Percentiles rank a stretch among this genome's conserved stretches.
Evolutionary conservation across 2,888 invertebrate species (phyloP).

Genomic region (Aphodius granarius): DNA sequence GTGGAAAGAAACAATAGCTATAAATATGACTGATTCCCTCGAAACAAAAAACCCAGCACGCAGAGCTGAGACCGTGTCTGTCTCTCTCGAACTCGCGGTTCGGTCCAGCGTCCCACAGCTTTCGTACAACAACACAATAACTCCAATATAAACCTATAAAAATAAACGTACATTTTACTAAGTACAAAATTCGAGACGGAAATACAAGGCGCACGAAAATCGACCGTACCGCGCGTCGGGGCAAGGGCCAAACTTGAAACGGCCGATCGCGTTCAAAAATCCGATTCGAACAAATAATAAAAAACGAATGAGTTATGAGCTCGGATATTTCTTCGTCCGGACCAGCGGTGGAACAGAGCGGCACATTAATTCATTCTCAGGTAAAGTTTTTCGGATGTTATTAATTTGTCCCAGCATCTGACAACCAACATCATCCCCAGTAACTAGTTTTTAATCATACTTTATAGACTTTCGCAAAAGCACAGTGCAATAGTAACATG

Average conservation of each 20-base stretch:
- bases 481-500: too few relatives aligned
- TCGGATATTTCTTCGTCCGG: conserved; percentile 33
- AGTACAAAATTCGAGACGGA: conserved; percentile 25
- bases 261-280: background rate
- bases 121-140: conserved; percentile 38
- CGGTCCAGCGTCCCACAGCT: conserved; percentile 20
- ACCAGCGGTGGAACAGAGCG: background rate
- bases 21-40: conserved; percentile 31
- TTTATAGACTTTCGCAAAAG: too few relatives aligned
- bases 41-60: conserved; percentile 21
- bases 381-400: background rate
- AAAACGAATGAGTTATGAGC: conserved; percentile 39
- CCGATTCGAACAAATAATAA: conserved; percentile 22
- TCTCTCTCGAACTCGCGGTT: background rate
- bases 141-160: conserved; percentile 38
- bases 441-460: background rate
- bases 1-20: conserved; percentile 33
- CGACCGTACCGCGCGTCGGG: background rate
- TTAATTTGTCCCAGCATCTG: background rate
- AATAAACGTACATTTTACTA: conserved; percentile 32
- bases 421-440: background rate
- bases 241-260: background rate
- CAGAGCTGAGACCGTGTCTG: conserved; percentile 13
- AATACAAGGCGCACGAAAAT: conserved; percentile 1
- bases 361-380: background rate